Evolutionary conservation across 2,888 invertebrate species (phyloP), one percentile per base, ranked within the genome.

Genomic region (Polylopha cassiicola): DNA sequence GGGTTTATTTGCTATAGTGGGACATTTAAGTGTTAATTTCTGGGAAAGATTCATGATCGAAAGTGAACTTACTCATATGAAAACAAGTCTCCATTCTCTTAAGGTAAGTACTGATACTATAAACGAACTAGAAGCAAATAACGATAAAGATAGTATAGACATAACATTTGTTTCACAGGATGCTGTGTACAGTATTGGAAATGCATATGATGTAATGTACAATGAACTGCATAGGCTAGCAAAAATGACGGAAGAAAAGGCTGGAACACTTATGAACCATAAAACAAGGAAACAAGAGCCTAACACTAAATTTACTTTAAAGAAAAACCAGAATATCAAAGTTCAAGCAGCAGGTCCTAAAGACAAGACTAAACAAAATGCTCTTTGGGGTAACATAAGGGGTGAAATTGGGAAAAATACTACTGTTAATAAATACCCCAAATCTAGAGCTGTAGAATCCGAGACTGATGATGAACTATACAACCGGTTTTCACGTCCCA

Each of bases 11-110:
- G 59, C 61, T 1, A 39, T 80, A 2, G 45, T 72, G 0, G 73
- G 76, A 4, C 77, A 81, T 46, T 32, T 78, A 3, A 53, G 60
- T 1, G 55, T 69, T 1, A 72, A 69, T 31, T 62, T 75, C 39
- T 81, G 75, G 78, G 80, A 81, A 43, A 57, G 64, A 31, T 66
- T 67, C 26, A 48, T 67, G 2, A 57, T 81, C 31, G 64, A 72
- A 39, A 53, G 48, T 1, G 73, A 81, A 44, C 43, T 82, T 13
- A 43, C 43, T 4, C 52, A 47, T 13, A 67, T 82, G 61, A 81
- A 76, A 47, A 51, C 48, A 7, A 75, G 65, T 24, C 51, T 84
- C 18, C 39, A 66, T 30, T 36, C 51, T 11, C 46, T 82, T 6
- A 74, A 75, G 68, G 82, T 80, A 61, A 47, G 17, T 32, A 14